A percentile compares a stretch with the other conserved stretches of the same genome.
Evolutionary conservation across 2,888 invertebrate species (phyloP).

Genomic region (Meiosimyza platycephala): DNA sequence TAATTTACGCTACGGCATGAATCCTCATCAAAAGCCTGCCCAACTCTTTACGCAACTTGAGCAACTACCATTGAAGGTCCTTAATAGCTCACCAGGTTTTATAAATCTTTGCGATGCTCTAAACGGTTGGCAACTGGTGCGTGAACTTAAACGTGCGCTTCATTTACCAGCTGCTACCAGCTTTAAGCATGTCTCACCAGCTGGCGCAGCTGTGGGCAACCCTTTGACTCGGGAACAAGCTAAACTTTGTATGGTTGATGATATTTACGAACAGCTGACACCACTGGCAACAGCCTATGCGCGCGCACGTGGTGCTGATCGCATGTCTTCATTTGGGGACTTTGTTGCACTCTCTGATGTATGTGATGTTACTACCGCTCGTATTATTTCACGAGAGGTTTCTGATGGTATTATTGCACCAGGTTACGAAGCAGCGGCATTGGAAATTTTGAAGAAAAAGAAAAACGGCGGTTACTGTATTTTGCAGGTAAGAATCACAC

Average conservation of each 20-base stretch:
- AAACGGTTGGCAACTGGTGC: constrained; percentile 97
- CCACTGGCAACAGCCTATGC: constrained; percentile 94
- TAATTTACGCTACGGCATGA: constrained; percentile 93
- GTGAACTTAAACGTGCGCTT: constrained; percentile 83
- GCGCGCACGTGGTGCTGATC: constrained; percentile 94
- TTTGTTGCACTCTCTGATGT: constrained; percentile 93
- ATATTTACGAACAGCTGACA: constrained; percentile 77
- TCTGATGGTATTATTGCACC: constrained; percentile 99
- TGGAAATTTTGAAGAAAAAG: constrained; percentile 90
- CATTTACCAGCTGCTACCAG: constrained; percentile 92
- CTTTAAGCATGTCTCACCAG: constrained; percentile 98
- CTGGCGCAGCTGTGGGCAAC: constrained; percentile 93
- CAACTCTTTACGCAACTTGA: constrained; percentile 86
- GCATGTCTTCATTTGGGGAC: constrained; percentile 99
- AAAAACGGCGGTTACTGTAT: constrained; percentile 94
- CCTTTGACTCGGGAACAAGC: constrained; percentile 83
- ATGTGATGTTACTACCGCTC: constrained; percentile 92
- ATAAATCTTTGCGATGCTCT: constrained; percentile 97
- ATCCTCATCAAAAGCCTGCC: constrained; percentile 97
- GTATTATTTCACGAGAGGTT: constrained; percentile 91
- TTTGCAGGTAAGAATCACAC: constrained; percentile 71
- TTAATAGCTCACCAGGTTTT: constrained; percentile 96
- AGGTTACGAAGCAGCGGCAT: constrained; percentile 84
- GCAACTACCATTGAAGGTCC: constrained; percentile 84
- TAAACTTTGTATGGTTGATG: constrained; percentile 93